Conservation (phyloP, 2,888 invertebrate genomes). For the Phoenoteleia sp. region DNA sequence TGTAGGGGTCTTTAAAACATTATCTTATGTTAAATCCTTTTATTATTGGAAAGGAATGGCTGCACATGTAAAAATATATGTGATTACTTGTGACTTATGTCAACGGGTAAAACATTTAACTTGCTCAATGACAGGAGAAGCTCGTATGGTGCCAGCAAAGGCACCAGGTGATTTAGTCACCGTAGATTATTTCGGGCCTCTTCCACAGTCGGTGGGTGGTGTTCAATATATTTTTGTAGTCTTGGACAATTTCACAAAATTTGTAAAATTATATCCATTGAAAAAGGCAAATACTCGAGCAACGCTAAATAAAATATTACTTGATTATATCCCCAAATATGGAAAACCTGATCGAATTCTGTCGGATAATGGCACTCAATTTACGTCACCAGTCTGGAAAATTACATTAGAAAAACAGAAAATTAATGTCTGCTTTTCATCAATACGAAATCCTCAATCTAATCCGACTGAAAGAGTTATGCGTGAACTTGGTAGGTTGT, state of each 20-base stretch:
- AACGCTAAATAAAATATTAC: background rate
- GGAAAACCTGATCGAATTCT: slow-evolving; percentile 22
- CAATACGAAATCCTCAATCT: slow-evolving; percentile 45
- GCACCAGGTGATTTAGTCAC: slow-evolving; percentile 8
- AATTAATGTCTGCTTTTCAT: slow-evolving; percentile 12
- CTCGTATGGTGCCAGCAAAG: background rate
- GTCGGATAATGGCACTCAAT: slow-evolving; percentile 38
- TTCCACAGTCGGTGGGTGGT: slow-evolving; percentile 11
- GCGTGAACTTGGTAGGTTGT: slow-evolving; percentile 70
- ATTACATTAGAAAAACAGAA: background rate
- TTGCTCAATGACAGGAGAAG: slow-evolving; percentile 6
- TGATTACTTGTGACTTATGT: slow-evolving; percentile 20
- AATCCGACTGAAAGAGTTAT: slow-evolving; percentile 76
- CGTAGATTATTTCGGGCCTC: slow-evolving; percentile 29
- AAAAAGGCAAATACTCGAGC: slow-evolving; percentile 40
- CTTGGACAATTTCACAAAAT: slow-evolving; percentile 40
- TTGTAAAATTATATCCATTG: slow-evolving; percentile 20
- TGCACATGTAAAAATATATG: slow-evolving; percentile 8
- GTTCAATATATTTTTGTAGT: slow-evolving; percentile 40
- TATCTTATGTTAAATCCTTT: background rate
- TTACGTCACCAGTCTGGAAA: slow-evolving; percentile 25
- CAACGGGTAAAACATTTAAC: slow-evolving; percentile 24
- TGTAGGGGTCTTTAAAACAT: slow-evolving; percentile 19
- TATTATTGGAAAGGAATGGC: slow-evolving; percentile 42
- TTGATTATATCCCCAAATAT: slow-evolving; percentile 28